Evolutionary conservation across 2,888 invertebrate genomes (phyloP).

Genomic region (Pammene aurita): DNA sequence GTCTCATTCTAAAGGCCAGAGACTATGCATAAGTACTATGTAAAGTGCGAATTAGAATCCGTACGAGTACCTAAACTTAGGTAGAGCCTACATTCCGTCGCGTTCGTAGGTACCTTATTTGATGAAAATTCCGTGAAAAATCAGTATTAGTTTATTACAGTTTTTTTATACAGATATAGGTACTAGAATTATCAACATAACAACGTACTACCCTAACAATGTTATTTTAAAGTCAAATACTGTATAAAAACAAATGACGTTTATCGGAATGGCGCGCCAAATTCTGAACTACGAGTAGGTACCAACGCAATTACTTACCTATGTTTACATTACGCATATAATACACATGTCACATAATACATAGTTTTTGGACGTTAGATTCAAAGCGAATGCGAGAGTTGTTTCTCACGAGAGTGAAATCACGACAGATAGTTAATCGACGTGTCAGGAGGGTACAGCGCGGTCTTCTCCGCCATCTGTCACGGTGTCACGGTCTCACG

Average conservation of each 20-base stretch:
- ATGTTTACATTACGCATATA: not conserved
- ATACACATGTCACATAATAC: not conserved
- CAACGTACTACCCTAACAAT: conserved; percentile 24
- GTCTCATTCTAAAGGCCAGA: conserved; percentile 33
- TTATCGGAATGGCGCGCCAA: conserved; percentile 31
- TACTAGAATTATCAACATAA: conserved; percentile 9
- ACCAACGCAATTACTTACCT: not conserved
- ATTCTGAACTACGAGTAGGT: not conserved
- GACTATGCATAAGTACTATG: conserved; percentile 12
- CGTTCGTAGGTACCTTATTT: not conserved
- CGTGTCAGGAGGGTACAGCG: conserved; percentile 36
- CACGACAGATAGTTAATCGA: conserved; percentile 37
- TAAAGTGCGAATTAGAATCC: conserved; percentile 6
- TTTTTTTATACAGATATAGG: not conserved
- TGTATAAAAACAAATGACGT: conserved; percentile 39
- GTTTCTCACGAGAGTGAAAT: conserved; percentile 46
- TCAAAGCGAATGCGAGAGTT: conserved; percentile 2
- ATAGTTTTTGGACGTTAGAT: not conserved
- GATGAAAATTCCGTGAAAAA: not conserved
- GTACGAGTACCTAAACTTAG: not conserved
- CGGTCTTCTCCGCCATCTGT: conserved; percentile 45
- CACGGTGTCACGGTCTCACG: conserved; percentile 43
- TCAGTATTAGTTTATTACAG: conserved; percentile 14
- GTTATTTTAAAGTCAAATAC: conserved; percentile 38
- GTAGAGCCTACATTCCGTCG: not conserved